These are phyloP conservation scores for Sclerurus mexicanus DNA, from an alignment of 2,113 vertebrate genomes.

Conservation along the genomic window DNA sequence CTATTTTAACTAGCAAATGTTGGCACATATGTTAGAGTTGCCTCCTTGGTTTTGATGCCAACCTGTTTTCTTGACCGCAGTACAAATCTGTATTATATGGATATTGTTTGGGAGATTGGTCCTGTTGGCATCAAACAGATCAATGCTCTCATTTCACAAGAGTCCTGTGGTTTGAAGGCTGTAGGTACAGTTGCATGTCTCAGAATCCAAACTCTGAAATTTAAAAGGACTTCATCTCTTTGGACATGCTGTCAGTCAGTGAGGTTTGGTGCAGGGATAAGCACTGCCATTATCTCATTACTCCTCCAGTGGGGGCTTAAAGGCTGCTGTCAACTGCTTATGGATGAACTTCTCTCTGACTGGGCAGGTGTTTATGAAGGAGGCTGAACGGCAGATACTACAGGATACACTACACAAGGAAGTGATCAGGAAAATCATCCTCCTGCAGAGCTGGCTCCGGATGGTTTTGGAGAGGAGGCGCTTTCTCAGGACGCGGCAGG, in stretches of 20 bases:
- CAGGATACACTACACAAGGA: slow-evolving; percentile 91
- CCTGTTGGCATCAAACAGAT: neutral
- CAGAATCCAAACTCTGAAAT: neutral
- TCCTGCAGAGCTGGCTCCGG: slow-evolving; percentile 91
- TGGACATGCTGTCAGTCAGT: neutral
- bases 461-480: slow-evolving; percentile 83
- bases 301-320: neutral
- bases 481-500: slow-evolving; percentile 81
- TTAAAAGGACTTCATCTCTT: neutral
- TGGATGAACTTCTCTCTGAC: neutral
- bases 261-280: neutral
- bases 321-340: neutral
- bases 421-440: slow-evolving; percentile 91
- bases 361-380: slow-evolving; percentile 93
- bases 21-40: neutral
- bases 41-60: neutral
- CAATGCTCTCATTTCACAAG: neutral
- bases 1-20: neutral
- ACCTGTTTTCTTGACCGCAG: neutral
- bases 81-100: neutral
- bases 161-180: neutral
- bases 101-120: neutral
- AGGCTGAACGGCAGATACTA: slow-evolving; percentile 86
- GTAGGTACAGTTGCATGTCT: neutral
- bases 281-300: neutral